Evolutionary conservation across 2,888 invertebrate genomes (phyloP).

Genomic region (Perithous albicinctus): DNA sequence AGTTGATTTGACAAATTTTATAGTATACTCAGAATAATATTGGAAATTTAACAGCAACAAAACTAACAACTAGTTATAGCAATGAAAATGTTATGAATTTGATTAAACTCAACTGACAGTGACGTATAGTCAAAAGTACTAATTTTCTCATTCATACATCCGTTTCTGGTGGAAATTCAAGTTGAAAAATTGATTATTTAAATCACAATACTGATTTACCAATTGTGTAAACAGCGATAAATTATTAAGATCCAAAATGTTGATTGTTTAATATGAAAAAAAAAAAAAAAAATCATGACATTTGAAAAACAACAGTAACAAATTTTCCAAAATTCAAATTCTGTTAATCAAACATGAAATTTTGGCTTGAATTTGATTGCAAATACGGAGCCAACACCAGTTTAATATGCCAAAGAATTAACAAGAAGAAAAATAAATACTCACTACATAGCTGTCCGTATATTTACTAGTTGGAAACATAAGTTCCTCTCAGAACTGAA

Average conservation of each 20-base stretch:
- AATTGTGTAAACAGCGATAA: neutral
- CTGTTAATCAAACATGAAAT: neutral
- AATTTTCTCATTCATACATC: neutral
- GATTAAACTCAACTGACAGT: too few species aligned
- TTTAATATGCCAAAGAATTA: neutral
- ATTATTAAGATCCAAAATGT: too few species aligned
- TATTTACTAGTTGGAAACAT: conserved; percentile 83
- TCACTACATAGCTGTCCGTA: conserved; percentile 87
- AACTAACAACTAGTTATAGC: too few species aligned
- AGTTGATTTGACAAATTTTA: too few species aligned
- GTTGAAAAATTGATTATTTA: neutral
- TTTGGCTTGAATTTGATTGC: too few species aligned
- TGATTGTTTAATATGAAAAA: neutral
- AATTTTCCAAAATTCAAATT: neutral
- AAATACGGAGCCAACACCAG: neutral
- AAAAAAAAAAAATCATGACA: neutral
- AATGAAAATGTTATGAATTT: neutral
- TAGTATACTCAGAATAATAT: too few species aligned
- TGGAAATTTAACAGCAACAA: too few species aligned
- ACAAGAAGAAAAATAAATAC: conserved; percentile 78
- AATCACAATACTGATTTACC: neutral
- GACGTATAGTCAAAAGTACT: neutral
- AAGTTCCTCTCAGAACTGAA: conserved; percentile 79
- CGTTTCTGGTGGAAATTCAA: neutral
- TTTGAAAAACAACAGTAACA: too few species aligned